Base-by-base conservation (phyloP, 2,888 invertebrate genomes). In the Monopis laevigella region DNA sequence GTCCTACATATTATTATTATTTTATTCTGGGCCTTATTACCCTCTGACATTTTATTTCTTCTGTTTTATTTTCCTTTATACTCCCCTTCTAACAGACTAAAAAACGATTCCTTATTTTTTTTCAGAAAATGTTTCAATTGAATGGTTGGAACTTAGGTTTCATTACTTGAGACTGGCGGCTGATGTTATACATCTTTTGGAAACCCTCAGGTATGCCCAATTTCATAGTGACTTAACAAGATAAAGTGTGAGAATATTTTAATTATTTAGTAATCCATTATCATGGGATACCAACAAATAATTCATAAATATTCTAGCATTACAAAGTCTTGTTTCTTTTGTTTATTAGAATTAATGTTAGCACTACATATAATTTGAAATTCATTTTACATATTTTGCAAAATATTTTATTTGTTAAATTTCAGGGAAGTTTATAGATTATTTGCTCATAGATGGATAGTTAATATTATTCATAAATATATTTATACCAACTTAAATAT, bases 81-180 rank as follows among this genome's bases (percentile, higher is more conserved):
- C n/a, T n/a, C n/a, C n/a, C n/a, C n/a, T n/a, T n/a, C n/a, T n/a
- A n/a, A n/a, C n/a, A n/a, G n/a, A n/a, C n/a, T n/a, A n/a, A n/a
- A n/a, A n/a, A n/a, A n/a, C n/a, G n/a, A n/a, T n/a, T n/a, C 11
- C 4, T 28, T 28, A 6, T 8, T 17, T 32, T 32, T 46, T 78
- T 83, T 40, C 78, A 84, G 88, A 86, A 65, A 86, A 85, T 57
- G 83, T 91, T 56, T 92, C 92, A 64, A 68, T 84, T 51, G 84
- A 87, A 73, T 94, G 93, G 93, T 72, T 93, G 53, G 84, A 87
- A 53, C 77, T 92, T 52, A 87, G 93, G 56, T 92, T 92, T 73
- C 85, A 88, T 51, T 88, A 88, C 70, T 75, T 93, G 64, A 84
- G 86, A 48, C 67, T 91, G 50, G 77, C 86, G 13, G 75, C 86